Evolutionary conservation across 2,797 vertebrate genomes (phyloP), one percentile per base, ranked within the genome.

Genomic region (Acanthis flammea): DNA sequence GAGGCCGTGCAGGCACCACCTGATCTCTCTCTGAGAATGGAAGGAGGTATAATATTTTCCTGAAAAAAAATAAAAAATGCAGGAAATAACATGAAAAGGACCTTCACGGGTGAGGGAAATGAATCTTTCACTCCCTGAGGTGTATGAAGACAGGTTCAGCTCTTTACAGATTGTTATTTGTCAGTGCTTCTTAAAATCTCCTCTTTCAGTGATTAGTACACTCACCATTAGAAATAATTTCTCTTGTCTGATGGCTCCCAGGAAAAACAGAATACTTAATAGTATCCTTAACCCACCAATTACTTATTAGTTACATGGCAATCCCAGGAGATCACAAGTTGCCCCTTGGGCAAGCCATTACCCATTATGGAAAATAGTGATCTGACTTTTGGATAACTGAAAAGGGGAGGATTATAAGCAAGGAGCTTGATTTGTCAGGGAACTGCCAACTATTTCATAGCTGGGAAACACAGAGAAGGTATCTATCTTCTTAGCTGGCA

Each of bases 281-380:
- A 53, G 44, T 48, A 96, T 81, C 85, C 81, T 24, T 78, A 92
- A 94, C 84, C 76, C 91, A 94, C 91, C 94, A 92, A 90, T 92
- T 95, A 84, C 58, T 77, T 94, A 58, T 75, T 82, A 94, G 68
- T 48, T 94, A 41, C 27, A 76, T 23, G 44, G 81, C 55, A 91
- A 96, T 45, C 77, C 33, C 24, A 42, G 63, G 55, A 95, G 70
- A 93, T 91, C 91, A 74, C 12, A 82, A 60, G 73, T 50, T 88
- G 62, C 62, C 73, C 87, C 45, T 91, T 0, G 1, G 89, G 94
- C 87, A 92, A 93, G 47, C 37, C 54, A 2, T 92, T 91, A 83
- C 44, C 72, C 50, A 35, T 92, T 87, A 92, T 44, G 45, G 67
- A 77, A 93, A 96, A 79, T 55, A 94, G 68, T 3, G 23, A 92